phyloP scores from a whole-genome alignment of 1,140 invertebrate genomes.

The Drosophila nigrodunni region DNA sequence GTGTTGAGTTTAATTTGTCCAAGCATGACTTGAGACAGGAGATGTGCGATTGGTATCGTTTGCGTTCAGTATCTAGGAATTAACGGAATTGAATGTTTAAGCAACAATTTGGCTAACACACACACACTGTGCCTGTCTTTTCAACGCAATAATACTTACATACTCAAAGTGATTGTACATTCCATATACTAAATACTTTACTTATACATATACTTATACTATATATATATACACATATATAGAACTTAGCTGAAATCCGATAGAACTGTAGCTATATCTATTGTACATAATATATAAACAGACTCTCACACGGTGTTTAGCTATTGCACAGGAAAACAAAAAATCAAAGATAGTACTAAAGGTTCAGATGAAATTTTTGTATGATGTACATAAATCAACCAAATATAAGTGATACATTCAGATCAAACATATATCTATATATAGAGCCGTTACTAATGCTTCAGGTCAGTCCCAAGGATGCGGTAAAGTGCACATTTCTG shows the following conservation, averaged over 20 bases:
- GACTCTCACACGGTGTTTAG: not conserved
- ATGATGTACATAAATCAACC: constrained; percentile 31
- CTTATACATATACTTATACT: constrained; percentile 37
- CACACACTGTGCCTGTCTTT: constrained; percentile 65
- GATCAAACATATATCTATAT: constrained; percentile 26
- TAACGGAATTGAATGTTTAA: constrained; percentile 33
- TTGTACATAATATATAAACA: constrained; percentile 23
- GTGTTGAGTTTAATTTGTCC: constrained; percentile 91
- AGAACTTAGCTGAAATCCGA: constrained; percentile 38
- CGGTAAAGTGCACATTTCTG: constrained; percentile 32
- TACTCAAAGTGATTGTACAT: constrained; percentile 81
- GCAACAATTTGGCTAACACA: constrained; percentile 52
- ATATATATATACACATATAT: constrained; percentile 37
- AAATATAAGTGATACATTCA: constrained; percentile 45
- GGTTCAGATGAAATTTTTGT: constrained; percentile 32
- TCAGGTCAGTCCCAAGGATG: constrained; percentile 30
- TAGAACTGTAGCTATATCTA: constrained; percentile 20
- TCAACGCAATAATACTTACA: constrained; percentile 75
- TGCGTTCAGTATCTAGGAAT: constrained; percentile 87
- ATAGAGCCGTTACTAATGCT: constrained; percentile 12
- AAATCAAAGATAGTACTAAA: not conserved
- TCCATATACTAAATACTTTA: constrained; percentile 53
- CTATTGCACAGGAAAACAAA: constrained; percentile 15
- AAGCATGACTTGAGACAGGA: constrained; percentile 91
- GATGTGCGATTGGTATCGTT: constrained; percentile 91